Percentiles rank a stretch among this genome's conserved stretches.
Conservation (phyloP, 92 coral and sea anemone species). For the Porites cylindrica region DNA sequence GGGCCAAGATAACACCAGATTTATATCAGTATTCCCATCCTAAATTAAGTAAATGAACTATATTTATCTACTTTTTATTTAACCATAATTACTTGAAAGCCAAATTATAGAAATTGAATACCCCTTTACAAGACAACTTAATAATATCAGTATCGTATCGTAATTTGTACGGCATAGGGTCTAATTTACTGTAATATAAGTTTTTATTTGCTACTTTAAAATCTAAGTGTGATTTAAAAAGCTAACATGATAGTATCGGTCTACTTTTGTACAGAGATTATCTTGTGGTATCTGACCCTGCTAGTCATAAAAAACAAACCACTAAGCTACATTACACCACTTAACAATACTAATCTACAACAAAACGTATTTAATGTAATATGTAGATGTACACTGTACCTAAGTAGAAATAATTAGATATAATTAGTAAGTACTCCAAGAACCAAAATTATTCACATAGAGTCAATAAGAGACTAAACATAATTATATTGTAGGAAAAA, state of each 20-base stretch:
- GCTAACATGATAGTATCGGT: background rate
- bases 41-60: background rate
- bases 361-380: slow-evolving; percentile 6
- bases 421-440: slow-evolving; percentile 41
- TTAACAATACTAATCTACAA: slow-evolving; percentile 33
- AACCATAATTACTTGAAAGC: background rate
- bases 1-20: slow-evolving; percentile 57
- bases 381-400: slow-evolving; percentile 47
- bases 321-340: slow-evolving; percentile 27
- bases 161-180: background rate
- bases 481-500: too few relatives aligned
- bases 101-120: slow-evolving; percentile 7
- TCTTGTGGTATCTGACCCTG: slow-evolving; percentile 62
- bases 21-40: slow-evolving; percentile 11
- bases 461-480: too few relatives aligned
- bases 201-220: background rate
- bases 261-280: background rate
- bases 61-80: background rate
- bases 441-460: background rate
- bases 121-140: background rate
- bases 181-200: background rate
- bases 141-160: background rate
- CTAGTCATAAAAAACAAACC: slow-evolving; percentile 26
- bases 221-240: background rate
- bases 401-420: slow-evolving; percentile 64